Base-by-base conservation (phyloP, 2,888 invertebrate species). In the Phengaris arion region DNA sequence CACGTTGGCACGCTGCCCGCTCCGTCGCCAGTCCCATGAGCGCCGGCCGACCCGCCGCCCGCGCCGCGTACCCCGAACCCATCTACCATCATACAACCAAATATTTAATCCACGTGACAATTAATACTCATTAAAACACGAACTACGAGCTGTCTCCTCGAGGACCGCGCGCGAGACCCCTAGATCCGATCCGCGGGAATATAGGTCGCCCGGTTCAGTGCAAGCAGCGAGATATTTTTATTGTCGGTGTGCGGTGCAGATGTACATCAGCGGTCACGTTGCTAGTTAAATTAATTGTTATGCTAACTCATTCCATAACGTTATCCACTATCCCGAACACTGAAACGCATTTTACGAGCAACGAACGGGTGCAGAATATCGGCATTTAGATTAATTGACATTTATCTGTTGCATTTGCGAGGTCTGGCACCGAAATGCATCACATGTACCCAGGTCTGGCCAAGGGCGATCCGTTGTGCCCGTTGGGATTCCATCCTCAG, bases 401-500 rank as follows among this genome's bases (percentile, higher is more conserved):
- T 91, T 92, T 86, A 86, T 88, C 84, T 83, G 87, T 90, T 93
- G 92, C 89, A 92, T 93, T 92, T 91, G 85, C 35, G 80, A 76
- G 75, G 12, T 2, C 10, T 78, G 77, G 85, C 85, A 82, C 75
- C 70, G 48, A 15, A 81, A 96, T 96, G 96, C 96, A 96, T 91
- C 96, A 96, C 88, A 88, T 96, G 86, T 96, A 96, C 88, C 96
- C 96, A 68, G 72, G 72, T 13, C 90, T 96, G 86, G 96, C 96
- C 86, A 97, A 97, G 91, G 96, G 96, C 83, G 98, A 98, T 91
- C 97, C 98, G 79, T 91, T 98, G 82, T 98, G 98, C 89, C 98
- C 98, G 79, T 94, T 98, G 87, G 98, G 98, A 70, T 98, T 98
- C 91, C 98, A 98, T 94, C 98, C 98, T 77, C 98, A 98, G 94